Conservation (phyloP, 1,140 invertebrate genomes). For the Belonocnema kinseyi region DNA sequence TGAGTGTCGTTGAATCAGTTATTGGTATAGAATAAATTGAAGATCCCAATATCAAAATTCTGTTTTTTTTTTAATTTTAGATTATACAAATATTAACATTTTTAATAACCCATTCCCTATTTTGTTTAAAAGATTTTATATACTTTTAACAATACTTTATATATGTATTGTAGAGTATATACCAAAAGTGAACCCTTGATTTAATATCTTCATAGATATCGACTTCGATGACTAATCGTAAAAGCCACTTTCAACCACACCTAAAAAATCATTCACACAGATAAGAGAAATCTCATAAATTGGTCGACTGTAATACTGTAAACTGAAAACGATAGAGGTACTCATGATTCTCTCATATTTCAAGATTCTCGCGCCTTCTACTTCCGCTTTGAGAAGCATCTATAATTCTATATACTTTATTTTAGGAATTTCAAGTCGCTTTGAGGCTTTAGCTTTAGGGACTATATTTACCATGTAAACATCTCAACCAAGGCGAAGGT, state of each 20-base stretch:
- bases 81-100: too few relatives aligned
- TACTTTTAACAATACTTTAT: too few relatives aligned
- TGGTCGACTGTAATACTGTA: not conserved
- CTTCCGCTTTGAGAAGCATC: not conserved
- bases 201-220: not conserved
- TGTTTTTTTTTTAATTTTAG: too few relatives aligned
- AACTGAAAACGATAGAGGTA: not conserved
- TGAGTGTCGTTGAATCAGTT: too few relatives aligned
- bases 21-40: too few relatives aligned
- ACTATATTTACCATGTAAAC: conserved; percentile 24
- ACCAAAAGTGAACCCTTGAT: not conserved
- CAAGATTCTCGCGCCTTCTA: conserved; percentile 8
- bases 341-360: not conserved
- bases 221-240: conserved; percentile 15
- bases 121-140: too few relatives aligned
- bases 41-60: too few relatives aligned
- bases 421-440: conserved; percentile 26
- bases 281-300: conserved; percentile 22
- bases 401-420: conserved; percentile 4
- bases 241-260: not conserved
- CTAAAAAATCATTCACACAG: conserved; percentile 17
- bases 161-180: too few relatives aligned
- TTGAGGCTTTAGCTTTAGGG: conserved; percentile 14
- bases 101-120: too few relatives aligned
- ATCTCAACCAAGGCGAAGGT: conserved; percentile 4